Conservation (phyloP, 2,113 vertebrate genomes). For the Probosciger aterrimus region DNA sequence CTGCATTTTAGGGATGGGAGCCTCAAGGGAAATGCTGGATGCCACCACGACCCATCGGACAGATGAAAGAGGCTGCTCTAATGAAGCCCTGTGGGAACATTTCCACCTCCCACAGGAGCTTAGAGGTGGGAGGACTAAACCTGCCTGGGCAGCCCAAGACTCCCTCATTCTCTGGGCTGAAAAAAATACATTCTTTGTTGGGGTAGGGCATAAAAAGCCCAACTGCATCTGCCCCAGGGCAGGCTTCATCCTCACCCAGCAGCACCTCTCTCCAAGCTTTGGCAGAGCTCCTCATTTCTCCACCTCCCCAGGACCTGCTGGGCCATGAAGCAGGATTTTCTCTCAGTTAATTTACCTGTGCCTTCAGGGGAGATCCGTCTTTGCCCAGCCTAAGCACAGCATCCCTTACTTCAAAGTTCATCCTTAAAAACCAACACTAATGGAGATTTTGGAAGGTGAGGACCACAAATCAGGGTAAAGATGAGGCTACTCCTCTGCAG, state of each 20-base stretch:
- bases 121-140: not conserved
- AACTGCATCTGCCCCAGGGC: not conserved
- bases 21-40: not conserved
- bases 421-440: not conserved
- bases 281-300: not conserved
- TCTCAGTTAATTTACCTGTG: not conserved
- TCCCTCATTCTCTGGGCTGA: not conserved
- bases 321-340: not conserved
- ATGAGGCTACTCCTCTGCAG: not conserved
- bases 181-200: not conserved
- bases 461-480: not conserved
- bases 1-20: not conserved
- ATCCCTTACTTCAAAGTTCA: not conserved
- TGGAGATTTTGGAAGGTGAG: not conserved
- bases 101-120: not conserved
- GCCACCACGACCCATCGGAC: not conserved
- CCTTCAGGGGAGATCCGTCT: not conserved
- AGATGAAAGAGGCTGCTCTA: not conserved
- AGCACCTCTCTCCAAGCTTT: rapidly evolving
- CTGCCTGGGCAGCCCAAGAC: not conserved
- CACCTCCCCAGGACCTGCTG: not conserved
- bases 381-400: not conserved
- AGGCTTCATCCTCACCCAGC: not conserved
- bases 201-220: not conserved
- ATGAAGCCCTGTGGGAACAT: not conserved